These are phyloP conservation scores for Phalacrocorax pelagicus DNA, from an alignment of 2,113 vertebrate species.

Conservation along the genomic window DNA sequence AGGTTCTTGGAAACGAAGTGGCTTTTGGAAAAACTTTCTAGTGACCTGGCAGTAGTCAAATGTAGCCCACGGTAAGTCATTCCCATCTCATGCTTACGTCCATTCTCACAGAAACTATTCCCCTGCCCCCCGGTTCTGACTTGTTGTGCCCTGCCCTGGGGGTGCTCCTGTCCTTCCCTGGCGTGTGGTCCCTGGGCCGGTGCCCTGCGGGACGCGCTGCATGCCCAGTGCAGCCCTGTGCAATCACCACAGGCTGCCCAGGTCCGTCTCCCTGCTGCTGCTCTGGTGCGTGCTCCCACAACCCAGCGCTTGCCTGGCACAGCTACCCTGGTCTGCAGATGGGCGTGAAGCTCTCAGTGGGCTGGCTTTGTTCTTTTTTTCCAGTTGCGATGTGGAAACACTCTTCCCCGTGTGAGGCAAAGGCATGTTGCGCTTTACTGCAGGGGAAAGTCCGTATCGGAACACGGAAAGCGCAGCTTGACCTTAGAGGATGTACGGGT, in stretches of 20 bases:
- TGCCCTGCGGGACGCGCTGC: rapidly evolving
- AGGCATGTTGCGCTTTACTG: neutral
- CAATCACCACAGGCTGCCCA: neutral
- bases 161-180: neutral
- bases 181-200: neutral
- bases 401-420: neutral
- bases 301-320: neutral
- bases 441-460: neutral
- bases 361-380: neutral
- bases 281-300: neutral
- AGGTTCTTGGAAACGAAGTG: neutral
- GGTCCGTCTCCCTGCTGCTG: neutral
- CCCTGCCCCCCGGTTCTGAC: neutral
- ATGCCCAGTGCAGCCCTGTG: rapidly evolving
- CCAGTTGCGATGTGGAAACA: rapidly evolving
- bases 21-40: neutral
- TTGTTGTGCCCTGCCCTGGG: neutral
- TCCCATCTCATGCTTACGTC: neutral
- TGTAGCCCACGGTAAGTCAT: rapidly evolving
- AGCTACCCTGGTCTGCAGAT: rapidly evolving
- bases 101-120: neutral
- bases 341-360: rapidly evolving
- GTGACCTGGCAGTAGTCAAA: neutral
- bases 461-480: neutral
- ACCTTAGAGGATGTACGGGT: neutral